Evolutionary conservation across 2,113 vertebrate genomes (phyloP).

Genomic region (Entomyzon cyanotis): DNA sequence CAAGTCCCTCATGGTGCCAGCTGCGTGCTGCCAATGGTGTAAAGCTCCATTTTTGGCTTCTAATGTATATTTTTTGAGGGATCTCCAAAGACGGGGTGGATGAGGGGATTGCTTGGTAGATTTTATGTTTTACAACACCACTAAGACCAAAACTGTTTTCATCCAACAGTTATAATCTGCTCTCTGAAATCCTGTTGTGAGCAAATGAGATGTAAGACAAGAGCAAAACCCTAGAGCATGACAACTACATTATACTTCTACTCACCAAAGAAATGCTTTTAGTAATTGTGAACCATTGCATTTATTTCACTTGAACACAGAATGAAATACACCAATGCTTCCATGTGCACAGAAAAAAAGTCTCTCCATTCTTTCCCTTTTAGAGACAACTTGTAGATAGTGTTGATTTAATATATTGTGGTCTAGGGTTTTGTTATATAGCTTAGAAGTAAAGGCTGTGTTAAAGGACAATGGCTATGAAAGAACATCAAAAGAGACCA

Average conservation of each 20-base stretch:
- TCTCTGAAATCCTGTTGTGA: neutral
- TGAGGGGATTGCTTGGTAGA: rapidly evolving
- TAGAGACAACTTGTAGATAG: neutral
- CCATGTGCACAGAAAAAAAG: neutral
- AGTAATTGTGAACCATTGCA: neutral
- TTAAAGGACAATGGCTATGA: neutral
- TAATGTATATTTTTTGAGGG: neutral
- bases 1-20: neutral
- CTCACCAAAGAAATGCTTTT: neutral
- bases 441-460: neutral
- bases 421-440: neutral
- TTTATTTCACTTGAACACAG: neutral
- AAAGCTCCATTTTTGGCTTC: neutral
- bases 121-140: neutral
- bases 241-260: neutral
- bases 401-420: neutral
- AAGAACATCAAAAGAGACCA: neutral
- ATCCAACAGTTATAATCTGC: neutral
- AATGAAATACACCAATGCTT: neutral
- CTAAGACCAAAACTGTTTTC: neutral
- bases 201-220: neutral
- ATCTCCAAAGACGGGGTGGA: neutral
- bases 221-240: neutral
- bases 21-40: neutral
- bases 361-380: neutral